These are phyloP conservation scores for Amblyopsis hoosieri DNA, from an alignment of 2,797 vertebrate species.

Conservation along the genomic window DNA sequence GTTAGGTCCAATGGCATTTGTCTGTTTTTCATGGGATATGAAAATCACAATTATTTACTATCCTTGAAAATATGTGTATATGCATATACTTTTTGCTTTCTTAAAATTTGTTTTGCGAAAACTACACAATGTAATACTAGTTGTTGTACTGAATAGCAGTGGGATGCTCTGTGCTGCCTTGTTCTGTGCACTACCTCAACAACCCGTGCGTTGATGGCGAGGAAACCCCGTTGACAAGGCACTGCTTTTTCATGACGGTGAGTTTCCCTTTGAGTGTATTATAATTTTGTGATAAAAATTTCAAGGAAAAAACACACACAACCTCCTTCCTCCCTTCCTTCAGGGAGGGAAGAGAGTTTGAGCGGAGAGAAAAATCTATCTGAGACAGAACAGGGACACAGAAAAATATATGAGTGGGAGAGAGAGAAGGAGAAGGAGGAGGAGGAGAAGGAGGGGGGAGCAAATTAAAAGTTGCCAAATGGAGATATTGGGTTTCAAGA, in stretches of 20 bases:
- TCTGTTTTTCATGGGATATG: conserved; percentile 6
- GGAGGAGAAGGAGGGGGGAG: conserved; percentile 88
- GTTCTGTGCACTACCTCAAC: conserved; percentile 83
- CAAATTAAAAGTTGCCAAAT: conserved; percentile 99
- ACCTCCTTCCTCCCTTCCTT: conserved; percentile 94
- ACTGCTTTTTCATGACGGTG: conserved; percentile 99
- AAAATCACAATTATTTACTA: background rate
- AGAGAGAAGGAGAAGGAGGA: conserved; percentile 91
- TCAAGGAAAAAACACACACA: conserved; percentile 99
- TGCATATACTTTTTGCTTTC: background rate
- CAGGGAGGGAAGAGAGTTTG: conserved; percentile 93
- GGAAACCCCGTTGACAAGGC: conserved; percentile 99
- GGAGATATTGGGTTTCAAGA: conserved; percentile 99
- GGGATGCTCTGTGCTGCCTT: conserved; percentile 56
- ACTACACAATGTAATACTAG: conserved; percentile 11
- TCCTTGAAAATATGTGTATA: background rate
- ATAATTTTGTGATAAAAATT: conserved; percentile 99
- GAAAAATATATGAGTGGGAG: conserved; percentile 87
- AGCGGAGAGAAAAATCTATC: conserved; percentile 88
- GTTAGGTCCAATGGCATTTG: conserved; percentile 41
- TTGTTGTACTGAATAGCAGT: conserved; percentile 26
- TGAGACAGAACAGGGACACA: conserved; percentile 88
- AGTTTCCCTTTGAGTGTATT: conserved; percentile 99
- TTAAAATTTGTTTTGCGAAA: conserved; percentile 14
- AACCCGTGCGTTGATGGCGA: conserved; percentile 99